Evolutionary conservation across 2,888 invertebrate species (phyloP), one percentile per base, ranked within the genome.

Genomic region (Liopterus haemorrhoidalis): DNA sequence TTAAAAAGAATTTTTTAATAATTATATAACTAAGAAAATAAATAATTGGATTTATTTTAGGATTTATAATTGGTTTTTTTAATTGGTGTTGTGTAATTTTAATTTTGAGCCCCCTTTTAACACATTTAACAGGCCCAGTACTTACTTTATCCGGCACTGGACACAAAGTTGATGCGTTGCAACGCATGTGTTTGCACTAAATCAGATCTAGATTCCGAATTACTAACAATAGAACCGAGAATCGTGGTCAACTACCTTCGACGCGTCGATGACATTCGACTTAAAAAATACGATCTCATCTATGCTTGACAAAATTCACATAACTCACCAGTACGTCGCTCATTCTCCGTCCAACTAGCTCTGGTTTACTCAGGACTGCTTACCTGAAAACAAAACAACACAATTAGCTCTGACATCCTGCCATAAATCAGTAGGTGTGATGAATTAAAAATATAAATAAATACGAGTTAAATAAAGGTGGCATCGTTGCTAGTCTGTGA

Each of bases 351-450:
- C 22, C 22, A 22, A 22, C 22, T 22, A 22, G 14, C 4, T 15
- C 12, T 24, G n/a, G n/a, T n/a, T n/a, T n/a, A n/a, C n/a, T n/a
- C n/a, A n/a, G n/a, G n/a, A n/a, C 12, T 25, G 24, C 44, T 31
- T 31, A 44, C 44, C 44, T 44, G 44, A 15, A n/a, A 44, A 38
- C 41, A 41, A 36, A 44, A 44, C 24, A 12, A 24, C 38, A 38
- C 44, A 44, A 44, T 44, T 44, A 44, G 24, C 22, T 22, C 31
- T 31, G 37, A 44, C 44, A 44, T 12, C 9, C 22, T 9, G n/a
- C n/a, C n/a, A 43, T 43, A 36, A 36, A 38, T 44, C 44, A 44
- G 16, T 5, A 5, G 37, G 6, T 8, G 31, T 31, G 12, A 38
- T 38, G 31, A 30, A 37, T 37, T 22, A 16, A 12, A 44, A 43